Base-by-base conservation (phyloP, 2,888 invertebrate species). In the Drosophila atripex region DNA sequence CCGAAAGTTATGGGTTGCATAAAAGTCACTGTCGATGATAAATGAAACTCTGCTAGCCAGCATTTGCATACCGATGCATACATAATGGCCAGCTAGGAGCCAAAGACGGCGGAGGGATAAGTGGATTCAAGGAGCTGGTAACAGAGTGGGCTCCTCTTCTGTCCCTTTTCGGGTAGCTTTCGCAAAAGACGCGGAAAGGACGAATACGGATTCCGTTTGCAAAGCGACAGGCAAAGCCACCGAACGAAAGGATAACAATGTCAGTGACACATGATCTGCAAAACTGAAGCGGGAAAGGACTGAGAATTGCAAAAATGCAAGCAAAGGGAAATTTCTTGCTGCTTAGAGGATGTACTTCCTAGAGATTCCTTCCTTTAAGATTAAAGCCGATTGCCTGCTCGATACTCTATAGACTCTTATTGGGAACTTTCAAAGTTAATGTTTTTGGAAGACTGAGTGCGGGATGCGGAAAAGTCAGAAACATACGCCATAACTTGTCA, bases 241-340 rank as follows among this genome's bases (percentile, higher is more conserved):
- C 73, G 50, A 76, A 77, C 75, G 84, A 86, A 85, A 80, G 85
- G 88, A 84, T 84, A 84, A 84, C 85, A 86, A 72, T 73, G 73
- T 66, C 75, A 77, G 46, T 52, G 73, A 64, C 86, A 83, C 64
- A 83, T 61, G 60, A 83, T 69, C 85, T 54, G 66, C 54, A 55
- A 56, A 71, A 47, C 16, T 69, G 47, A 59, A 50, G 30, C 7
- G 23, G 30, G 50, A 23, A 57, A 39, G 16, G 18, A 12, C 32
- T 45, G 55, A 30, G 57, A 46, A 52, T 50, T 52, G 5, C 52
- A 18, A 23, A 11, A 50, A 23, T 18, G 35, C 35, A 23, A n/a
- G 11, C 7, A 18, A 49, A 35, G 18, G 9, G 9, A 51, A 35
- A 35, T 43, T 12, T 30, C 54, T 16, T 21, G 18, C 16, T 35